A percentile compares a stretch with the other conserved stretches of the same genome.
phyloP scores from a whole-genome alignment of 2,797 vertebrate genomes.

The Selene dorsalis region DNA sequence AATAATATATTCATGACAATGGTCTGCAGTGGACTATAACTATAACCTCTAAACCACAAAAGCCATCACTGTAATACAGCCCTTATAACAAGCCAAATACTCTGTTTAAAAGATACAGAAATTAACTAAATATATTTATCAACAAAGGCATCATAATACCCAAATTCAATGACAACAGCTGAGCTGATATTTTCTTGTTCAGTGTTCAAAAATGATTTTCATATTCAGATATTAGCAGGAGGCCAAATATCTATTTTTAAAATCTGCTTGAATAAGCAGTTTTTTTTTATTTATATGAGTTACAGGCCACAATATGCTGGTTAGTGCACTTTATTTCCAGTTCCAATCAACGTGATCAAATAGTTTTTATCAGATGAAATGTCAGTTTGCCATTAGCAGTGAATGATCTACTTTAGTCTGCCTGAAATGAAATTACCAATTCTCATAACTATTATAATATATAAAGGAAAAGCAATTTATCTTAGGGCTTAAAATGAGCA shows the following conservation, averaged over 20 bases:
- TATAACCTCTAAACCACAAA: slow-evolving; percentile 26
- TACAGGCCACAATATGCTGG: background rate
- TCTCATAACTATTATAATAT: background rate
- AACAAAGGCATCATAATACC: slow-evolving; percentile 6
- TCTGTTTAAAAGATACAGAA: slow-evolving; percentile 9
- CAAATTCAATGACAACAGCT: background rate
- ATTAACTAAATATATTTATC: background rate
- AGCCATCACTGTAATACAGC: background rate
- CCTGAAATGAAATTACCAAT: background rate
- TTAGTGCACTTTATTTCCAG: background rate
- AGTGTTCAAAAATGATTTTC: background rate
- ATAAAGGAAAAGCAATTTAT: background rate
- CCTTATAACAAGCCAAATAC: background rate
- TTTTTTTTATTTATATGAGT: background rate
- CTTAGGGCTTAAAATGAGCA: background rate
- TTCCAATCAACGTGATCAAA: slow-evolving; percentile 1
- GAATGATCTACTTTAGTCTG: background rate
- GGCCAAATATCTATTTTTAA: no score
- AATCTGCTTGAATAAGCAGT: background rate
- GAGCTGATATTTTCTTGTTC: background rate
- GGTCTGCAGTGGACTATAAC: slow-evolving; percentile 33
- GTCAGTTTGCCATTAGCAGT: background rate
- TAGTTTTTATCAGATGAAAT: background rate
- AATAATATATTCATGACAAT: slow-evolving; percentile 59
- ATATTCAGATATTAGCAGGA: slow-evolving; percentile 9